Base-by-base conservation (phyloP, 2,888 invertebrate genomes). In the Spodoptera exigua region DNA sequence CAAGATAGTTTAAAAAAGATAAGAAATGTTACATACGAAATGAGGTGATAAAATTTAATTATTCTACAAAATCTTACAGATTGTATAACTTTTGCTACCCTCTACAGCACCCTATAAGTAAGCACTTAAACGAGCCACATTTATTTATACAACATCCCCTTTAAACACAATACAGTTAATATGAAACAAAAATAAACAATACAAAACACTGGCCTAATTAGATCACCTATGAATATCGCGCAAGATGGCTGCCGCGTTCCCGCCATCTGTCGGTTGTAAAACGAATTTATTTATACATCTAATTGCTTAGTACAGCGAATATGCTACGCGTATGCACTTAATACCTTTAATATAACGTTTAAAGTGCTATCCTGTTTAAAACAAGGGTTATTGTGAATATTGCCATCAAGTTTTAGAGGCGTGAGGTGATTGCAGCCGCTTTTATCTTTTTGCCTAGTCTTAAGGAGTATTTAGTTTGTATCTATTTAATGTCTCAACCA, bases 211-310 rank as follows among this genome's bases (percentile, higher is more conserved):
- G 78, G 68, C 69, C 83, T 90, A 89, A 91, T 89, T 88, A 89
- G 85, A 89, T 90, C 88, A 90, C 89, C 89, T 91, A 90, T 88
- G 89, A 89, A 89, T 88, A 86, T 82, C 74, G 84, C 83, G 78
- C 87, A 85, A 91, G 91, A 91, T 90, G 89, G 89, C 87, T 75
- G 83, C 82, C 85, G 83, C 85, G 80, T 88, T 85, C 70, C 70
- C 89, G 90, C 90, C 93, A 93, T 93, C 91, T 93, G 93, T 89
- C 89, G 93, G 85, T 78, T 84, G 86, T 89, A 86, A 88, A 89
- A 83, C 73, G 89, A 93, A 93, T 92, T 93, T 93, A 93, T 93
- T 92, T 89, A 92, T 90, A 90, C 82, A 84, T 92, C 89, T 93
- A 92, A 93, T 93, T 93, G 91, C 88, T 86, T 76, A 83, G 86